phyloP scores from a whole-genome alignment of 2,888 invertebrate species.

The Lepidocyrtinus sp. region DNA sequence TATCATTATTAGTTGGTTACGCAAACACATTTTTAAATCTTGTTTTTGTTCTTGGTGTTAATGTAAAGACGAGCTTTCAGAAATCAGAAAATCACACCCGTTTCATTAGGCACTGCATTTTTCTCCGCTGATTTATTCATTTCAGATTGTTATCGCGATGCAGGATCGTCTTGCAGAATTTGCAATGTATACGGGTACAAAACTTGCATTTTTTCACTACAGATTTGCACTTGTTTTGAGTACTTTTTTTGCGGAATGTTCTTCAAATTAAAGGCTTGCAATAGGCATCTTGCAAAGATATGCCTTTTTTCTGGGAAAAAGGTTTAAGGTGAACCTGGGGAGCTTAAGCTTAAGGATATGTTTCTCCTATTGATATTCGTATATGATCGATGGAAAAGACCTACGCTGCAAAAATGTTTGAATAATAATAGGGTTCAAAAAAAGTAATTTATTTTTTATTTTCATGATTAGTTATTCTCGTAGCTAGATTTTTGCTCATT shows the following conservation, averaged over 20 bases:
- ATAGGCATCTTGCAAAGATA: too few species aligned
- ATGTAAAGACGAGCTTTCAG: background rate
- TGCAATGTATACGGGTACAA: background rate
- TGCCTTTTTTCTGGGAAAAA: too few species aligned
- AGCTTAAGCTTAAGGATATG: too few species aligned
- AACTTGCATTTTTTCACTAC: background rate
- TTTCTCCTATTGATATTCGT: too few species aligned
- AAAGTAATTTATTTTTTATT: conserved; percentile 13
- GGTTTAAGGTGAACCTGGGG: too few species aligned
- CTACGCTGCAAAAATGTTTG: too few species aligned
- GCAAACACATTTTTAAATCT: background rate
- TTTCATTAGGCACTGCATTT: conserved; percentile 20
- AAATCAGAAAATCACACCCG: conserved; percentile 20
- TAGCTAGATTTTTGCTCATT: background rate
- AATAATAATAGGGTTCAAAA: background rate
- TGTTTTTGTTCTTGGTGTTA: background rate
- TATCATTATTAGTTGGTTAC: conserved; percentile 3
- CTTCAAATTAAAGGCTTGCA: conserved; percentile 3
- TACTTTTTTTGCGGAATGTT: too few species aligned
- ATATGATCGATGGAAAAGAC: too few species aligned
- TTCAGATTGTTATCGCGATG: conserved; percentile 32
- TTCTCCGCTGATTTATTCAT: conserved; percentile 31
- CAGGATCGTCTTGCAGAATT: background rate
- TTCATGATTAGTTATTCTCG: conserved; percentile 1
- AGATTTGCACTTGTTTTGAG: background rate